These are phyloP conservation scores for Matsumyia berberina DNA, from an alignment of 2,888 invertebrate species.

Conservation along the genomic window DNA sequence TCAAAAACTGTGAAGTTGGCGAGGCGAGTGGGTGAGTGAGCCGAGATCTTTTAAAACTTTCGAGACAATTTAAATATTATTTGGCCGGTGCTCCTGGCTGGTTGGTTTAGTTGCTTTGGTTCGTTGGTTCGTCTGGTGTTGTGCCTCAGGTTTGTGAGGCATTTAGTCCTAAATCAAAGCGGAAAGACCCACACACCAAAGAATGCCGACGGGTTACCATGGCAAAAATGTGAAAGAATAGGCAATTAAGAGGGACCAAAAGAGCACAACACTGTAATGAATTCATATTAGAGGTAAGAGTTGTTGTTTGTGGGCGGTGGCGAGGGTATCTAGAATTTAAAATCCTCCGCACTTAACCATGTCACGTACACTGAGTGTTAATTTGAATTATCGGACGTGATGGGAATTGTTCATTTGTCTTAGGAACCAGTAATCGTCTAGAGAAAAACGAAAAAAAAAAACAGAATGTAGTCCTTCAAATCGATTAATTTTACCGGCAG, in stretches of 20 bases:
- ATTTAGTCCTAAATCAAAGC: conserved; percentile 46
- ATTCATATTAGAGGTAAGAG: conserved; percentile 69
- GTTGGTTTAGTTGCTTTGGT: neutral
- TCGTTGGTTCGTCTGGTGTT: neutral
- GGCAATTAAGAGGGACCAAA: conserved; percentile 60
- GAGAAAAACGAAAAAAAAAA: conserved; percentile 1
- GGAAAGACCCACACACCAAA: conserved; percentile 19
- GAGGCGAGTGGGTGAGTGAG: conserved; percentile 22
- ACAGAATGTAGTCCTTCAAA: conserved; percentile 40
- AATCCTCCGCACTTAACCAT: conserved; percentile 73
- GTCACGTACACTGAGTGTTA: conserved; percentile 79
- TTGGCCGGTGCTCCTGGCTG: neutral
- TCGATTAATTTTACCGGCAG: conserved; percentile 64
- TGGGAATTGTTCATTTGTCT: conserved; percentile 78
- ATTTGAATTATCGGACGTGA: conserved; percentile 83
- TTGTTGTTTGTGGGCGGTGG: conserved; percentile 30
- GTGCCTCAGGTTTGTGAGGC: neutral
- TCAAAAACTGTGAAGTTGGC: conserved; percentile 38
- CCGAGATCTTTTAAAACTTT: conserved; percentile 34
- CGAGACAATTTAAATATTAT: conserved; percentile 64
- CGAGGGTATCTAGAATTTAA: conserved; percentile 58
- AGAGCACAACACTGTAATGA: conserved; percentile 68
- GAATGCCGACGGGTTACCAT: conserved; percentile 16
- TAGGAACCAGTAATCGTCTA: conserved; percentile 30
- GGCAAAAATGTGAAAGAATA: conserved; percentile 48